Percentiles rank a stretch among this genome's conserved stretches.
phyloP scores from a whole-genome alignment of 2,797 vertebrate genomes.

The Clarias pachynema region DNA sequence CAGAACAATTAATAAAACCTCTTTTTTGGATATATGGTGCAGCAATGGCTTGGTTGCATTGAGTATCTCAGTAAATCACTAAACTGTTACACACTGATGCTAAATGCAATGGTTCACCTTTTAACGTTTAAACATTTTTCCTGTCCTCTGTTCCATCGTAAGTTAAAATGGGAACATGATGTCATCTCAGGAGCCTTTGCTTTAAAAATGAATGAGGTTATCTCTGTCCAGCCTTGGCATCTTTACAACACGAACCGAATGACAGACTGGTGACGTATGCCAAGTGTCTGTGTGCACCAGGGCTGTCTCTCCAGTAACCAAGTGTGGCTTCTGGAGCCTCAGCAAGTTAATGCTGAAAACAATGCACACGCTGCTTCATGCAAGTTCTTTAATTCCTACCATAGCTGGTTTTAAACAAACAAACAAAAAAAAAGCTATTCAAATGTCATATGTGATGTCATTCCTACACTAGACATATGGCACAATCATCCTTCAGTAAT shows the following conservation, averaged over 20 bases:
- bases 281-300: constrained; percentile 60
- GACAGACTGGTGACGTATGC: constrained; percentile 54
- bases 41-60: not conserved
- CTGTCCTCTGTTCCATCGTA: constrained; percentile 24
- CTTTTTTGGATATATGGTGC: not conserved
- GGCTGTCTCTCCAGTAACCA: constrained; percentile 57
- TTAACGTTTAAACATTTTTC: not conserved
- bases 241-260: constrained; percentile 47
- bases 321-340: constrained; percentile 54
- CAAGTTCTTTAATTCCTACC: constrained; percentile 35
- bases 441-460: not conserved
- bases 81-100: not conserved
- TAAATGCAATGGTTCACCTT: not conserved
- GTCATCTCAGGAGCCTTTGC: constrained; percentile 36
- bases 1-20: not conserved
- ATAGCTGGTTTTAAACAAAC: constrained; percentile 30
- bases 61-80: not conserved
- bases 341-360: constrained; percentile 34
- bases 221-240: constrained; percentile 39
- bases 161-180: constrained; percentile 49
- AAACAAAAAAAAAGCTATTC: not conserved
- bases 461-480: not conserved
- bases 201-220: constrained; percentile 53
- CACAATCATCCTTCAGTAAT: not conserved
- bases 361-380: constrained; percentile 42